Conservation (phyloP, 53 echinoderm and acorn worm species). For the Zoroaster sp. region DNA sequence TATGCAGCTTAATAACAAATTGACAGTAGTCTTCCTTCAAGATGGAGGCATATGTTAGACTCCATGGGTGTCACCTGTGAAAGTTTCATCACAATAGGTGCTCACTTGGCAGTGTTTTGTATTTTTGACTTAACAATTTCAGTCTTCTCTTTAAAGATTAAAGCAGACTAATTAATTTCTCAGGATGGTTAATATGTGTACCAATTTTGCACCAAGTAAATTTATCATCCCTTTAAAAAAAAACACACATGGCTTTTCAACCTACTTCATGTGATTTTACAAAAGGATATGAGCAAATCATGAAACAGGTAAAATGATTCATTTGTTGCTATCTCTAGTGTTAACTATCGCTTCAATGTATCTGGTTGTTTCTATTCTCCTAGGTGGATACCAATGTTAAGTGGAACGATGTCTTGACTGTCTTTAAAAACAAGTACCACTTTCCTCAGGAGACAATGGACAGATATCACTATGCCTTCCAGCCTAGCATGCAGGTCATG, state of each 20-base stretch:
- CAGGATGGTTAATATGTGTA: too few species aligned
- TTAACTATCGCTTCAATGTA: background rate
- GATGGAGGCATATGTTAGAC: background rate
- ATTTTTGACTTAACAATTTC: background rate
- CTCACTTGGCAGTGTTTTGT: background rate
- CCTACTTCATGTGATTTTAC: background rate
- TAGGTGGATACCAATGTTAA: conserved; percentile 69
- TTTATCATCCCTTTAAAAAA: background rate
- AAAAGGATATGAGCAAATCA: background rate
- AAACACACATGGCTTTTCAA: background rate
- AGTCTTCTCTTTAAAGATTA: too few species aligned
- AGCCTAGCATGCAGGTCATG: conserved; percentile 64
- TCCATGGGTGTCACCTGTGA: too few species aligned
- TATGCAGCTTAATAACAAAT: too few species aligned
- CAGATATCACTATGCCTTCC: conserved; percentile 62
- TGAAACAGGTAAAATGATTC: background rate
- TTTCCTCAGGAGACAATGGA: conserved; percentile 55
- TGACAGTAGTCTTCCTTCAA: too few species aligned
- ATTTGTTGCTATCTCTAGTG: too few species aligned
- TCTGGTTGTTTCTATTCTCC: background rate
- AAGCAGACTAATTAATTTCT: too few species aligned
- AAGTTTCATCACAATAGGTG: background rate
- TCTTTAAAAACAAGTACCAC: conserved; percentile 55
- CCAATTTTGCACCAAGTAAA: too few species aligned
- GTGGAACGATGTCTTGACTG: conserved; percentile 62